These are phyloP conservation scores for Syndactyla subalaris DNA, from an alignment of 2,797 vertebrate species.

Conservation along the genomic window DNA sequence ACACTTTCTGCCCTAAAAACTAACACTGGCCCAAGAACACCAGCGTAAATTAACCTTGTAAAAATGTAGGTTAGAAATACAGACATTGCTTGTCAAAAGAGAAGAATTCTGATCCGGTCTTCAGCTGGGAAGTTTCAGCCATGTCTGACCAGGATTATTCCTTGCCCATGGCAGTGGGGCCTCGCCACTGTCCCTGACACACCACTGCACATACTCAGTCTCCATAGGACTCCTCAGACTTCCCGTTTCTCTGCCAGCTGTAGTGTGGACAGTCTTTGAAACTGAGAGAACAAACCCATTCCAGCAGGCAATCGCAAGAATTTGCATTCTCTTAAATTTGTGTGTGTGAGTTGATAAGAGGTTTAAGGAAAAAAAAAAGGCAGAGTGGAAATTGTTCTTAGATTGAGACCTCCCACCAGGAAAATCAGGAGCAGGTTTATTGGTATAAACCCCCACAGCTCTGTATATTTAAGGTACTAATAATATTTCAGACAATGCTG, in stretches of 20 bases:
- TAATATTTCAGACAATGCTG: background rate
- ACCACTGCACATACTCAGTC: background rate
- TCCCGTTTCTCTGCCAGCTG: background rate
- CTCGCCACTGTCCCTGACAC: background rate
- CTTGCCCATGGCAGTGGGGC: fast-evolving
- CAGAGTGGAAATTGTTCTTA: background rate
- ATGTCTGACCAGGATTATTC: background rate
- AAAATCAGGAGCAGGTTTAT: background rate
- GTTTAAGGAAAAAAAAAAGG: background rate
- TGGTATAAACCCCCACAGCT: background rate
- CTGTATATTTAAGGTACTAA: background rate
- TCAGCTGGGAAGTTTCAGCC: background rate
- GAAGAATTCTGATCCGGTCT: background rate
- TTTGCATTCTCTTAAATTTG: background rate
- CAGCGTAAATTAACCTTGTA: background rate
- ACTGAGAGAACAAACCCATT: background rate
- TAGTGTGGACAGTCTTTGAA: background rate
- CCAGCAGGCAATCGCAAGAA: background rate
- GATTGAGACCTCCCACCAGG: background rate
- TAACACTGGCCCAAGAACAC: background rate
- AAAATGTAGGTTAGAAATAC: background rate
- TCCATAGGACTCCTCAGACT: background rate
- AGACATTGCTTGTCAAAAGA: background rate
- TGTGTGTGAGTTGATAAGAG: background rate
- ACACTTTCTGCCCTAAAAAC: background rate